phyloP scores from a whole-genome alignment of 2,888 invertebrate species.

The Papilio protenor region DNA sequence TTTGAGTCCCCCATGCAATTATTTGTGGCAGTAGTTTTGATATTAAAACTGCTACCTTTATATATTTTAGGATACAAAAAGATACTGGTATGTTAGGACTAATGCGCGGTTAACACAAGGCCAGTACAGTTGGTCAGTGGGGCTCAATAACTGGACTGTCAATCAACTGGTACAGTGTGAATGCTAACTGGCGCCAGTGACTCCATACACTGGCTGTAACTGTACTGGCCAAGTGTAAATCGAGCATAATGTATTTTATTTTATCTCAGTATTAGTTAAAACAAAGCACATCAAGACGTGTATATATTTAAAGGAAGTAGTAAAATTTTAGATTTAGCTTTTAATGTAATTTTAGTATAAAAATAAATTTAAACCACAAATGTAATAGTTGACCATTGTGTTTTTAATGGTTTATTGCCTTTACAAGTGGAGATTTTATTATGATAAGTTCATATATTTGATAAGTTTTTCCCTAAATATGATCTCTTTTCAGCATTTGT shows the following conservation, averaged over 20 bases:
- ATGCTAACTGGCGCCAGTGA: no score
- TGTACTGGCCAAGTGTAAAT: no score
- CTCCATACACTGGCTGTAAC: no score
- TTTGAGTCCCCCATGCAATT: no score
- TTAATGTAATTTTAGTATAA: conserved; percentile 19
- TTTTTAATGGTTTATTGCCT: conserved; percentile 64
- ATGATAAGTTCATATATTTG: conserved; percentile 50
- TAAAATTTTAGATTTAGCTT: conserved; percentile 5
- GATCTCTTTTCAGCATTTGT: conserved; percentile 22
- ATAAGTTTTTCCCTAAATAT: conserved; percentile 39
- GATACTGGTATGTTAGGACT: background rate
- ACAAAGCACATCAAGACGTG: conserved; percentile 26
- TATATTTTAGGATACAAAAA: background rate
- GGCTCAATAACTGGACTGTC: no score
- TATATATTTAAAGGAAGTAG: conserved; percentile 28
- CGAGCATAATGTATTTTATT: background rate
- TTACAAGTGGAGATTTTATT: conserved; percentile 56
- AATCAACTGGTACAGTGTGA: no score
- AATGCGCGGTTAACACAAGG: no score
- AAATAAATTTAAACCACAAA: background rate
- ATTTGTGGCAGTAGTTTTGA: background rate
- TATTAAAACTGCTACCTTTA: background rate
- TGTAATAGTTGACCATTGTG: conserved; percentile 53
- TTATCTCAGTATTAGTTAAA: background rate
- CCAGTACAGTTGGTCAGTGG: no score